phyloP scores from a whole-genome alignment of 1,140 invertebrate species.

The Heliconius nattereri region DNA sequence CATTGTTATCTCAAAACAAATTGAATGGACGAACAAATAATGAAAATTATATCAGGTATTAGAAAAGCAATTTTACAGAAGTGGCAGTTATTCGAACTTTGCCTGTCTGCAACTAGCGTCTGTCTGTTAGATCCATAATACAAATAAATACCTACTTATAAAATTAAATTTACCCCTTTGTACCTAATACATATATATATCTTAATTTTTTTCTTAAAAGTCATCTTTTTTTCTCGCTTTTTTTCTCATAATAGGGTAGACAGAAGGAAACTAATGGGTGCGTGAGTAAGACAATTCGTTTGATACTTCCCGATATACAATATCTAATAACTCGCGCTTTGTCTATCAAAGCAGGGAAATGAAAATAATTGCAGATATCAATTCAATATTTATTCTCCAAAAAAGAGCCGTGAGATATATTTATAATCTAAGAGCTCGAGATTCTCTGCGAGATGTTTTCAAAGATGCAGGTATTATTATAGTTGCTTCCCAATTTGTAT shows the following conservation, averaged over 20 bases:
- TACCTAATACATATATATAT: background rate
- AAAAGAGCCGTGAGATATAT: too few species aligned
- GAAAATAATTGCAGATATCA: too few species aligned
- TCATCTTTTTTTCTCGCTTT: too few species aligned
- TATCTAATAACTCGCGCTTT: background rate
- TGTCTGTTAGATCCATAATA: conserved; percentile 36
- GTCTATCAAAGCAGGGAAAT: background rate
- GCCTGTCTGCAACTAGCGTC: conserved; percentile 61
- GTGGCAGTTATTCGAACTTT: conserved; percentile 66
- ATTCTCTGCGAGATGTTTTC: too few species aligned
- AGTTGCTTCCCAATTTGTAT: too few species aligned
- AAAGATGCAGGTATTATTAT: too few species aligned
- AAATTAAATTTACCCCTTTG: conserved; percentile 2
- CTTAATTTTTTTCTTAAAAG: background rate
- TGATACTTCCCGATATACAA: too few species aligned
- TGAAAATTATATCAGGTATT: conserved; percentile 51
- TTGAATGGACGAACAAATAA: conserved; percentile 13
- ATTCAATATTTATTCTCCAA: too few species aligned
- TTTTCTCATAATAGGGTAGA: too few species aligned
- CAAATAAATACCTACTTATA: background rate
- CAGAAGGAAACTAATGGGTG: too few species aligned
- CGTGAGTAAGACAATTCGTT: too few species aligned
- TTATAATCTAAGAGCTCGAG: too few species aligned
- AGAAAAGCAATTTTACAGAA: conserved; percentile 55
- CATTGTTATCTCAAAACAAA: conserved; percentile 3